Evolutionary conservation across 53 echinoderm and acorn worm species (phyloP).

Genomic region (Apostichopus leukothele): DNA sequence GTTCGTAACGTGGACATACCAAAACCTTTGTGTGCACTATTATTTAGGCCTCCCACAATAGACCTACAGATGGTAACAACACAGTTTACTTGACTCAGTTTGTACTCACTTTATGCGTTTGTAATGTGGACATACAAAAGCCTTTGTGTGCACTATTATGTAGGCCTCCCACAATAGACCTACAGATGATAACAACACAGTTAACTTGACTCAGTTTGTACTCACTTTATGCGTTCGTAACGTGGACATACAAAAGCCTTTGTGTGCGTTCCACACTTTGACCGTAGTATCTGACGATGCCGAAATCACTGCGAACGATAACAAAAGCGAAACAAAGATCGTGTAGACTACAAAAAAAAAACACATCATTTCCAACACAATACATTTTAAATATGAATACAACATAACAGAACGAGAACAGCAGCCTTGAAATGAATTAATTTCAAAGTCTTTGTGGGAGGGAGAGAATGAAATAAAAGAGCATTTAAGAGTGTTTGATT

Average conservation of each 20-base stretch:
- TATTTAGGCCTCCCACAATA: too few relatives aligned
- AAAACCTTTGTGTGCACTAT: constrained; percentile 86
- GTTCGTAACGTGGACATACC: constrained; percentile 99
- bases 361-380: neutral
- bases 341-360: neutral
- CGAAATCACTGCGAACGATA: constrained; percentile 72
- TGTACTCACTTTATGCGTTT: constrained; percentile 89
- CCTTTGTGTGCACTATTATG: constrained; percentile 76
- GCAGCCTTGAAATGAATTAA: too few relatives aligned
- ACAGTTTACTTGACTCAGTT: neutral
- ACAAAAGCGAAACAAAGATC: too few relatives aligned
- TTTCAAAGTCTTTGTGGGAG: too few relatives aligned
- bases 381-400: neutral
- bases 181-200: too few relatives aligned
- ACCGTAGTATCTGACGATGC: constrained; percentile 97
- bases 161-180: too few relatives aligned
- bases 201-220: neutral
- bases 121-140: constrained; percentile 97
- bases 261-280: constrained; percentile 99
- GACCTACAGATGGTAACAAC: too few relatives aligned
- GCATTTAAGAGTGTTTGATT: too few relatives aligned
- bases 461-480: neutral
- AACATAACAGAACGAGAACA: neutral
- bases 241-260: constrained; percentile 99
- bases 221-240: constrained; percentile 95